Evolutionary conservation across 2,113 vertebrate species (phyloP).

Genomic region (Hydrochoerus hydrochaeris): DNA sequence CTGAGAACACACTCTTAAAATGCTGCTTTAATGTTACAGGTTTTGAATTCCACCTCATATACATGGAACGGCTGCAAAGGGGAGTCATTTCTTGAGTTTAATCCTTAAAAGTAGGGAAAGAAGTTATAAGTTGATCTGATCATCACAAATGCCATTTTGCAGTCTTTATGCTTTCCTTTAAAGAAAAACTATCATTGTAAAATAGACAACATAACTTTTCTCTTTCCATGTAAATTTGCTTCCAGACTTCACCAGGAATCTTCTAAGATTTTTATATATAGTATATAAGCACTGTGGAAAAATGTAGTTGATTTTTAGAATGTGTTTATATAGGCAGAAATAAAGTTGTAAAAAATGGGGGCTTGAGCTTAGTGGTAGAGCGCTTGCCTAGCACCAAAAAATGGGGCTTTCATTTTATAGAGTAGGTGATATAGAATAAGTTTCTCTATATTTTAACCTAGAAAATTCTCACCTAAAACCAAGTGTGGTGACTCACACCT

Average conservation of each 20-base stretch:
- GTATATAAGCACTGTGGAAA: neutral
- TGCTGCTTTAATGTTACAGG: neutral
- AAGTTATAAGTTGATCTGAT: conserved; percentile 23
- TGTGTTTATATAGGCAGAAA: conserved; percentile 20
- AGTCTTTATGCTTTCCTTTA: neutral
- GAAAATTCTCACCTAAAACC: conserved; percentile 14
- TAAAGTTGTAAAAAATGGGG: neutral
- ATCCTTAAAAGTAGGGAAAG: conserved; percentile 11
- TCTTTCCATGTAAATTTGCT: conserved; percentile 21
- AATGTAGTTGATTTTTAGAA: conserved; percentile 44
- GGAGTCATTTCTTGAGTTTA: neutral
- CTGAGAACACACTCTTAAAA: conserved; percentile 40
- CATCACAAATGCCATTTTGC: neutral
- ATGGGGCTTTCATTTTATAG: neutral
- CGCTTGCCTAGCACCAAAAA: neutral
- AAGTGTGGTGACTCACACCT: neutral
- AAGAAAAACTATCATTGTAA: neutral
- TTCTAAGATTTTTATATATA: conserved; percentile 20
- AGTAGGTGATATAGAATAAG: neutral
- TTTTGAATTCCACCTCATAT: conserved; percentile 43
- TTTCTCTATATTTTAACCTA: conserved; percentile 17
- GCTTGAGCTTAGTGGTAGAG: neutral
- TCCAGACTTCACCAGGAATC: conserved; percentile 31
- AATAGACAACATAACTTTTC: conserved; percentile 39
- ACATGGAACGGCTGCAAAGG: neutral